These are phyloP conservation scores for Polyergus mexicanus DNA, from an alignment of 1,140 invertebrate genomes.

Conservation along the genomic window DNA sequence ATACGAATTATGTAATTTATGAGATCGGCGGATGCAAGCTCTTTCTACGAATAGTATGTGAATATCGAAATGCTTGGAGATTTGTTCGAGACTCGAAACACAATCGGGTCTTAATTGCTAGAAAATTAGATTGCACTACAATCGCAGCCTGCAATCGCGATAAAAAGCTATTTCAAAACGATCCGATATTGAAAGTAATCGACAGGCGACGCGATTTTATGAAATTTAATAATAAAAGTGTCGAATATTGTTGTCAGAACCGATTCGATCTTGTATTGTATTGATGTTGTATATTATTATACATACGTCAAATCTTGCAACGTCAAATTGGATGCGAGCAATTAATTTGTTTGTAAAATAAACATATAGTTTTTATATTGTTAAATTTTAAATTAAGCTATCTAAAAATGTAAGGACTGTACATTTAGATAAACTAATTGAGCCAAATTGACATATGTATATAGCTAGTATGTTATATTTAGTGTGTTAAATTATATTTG, in stretches of 20 bases:
- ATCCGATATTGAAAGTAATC: slow-evolving; percentile 11
- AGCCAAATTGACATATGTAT: background rate
- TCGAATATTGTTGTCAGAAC: background rate
- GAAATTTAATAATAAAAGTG: slow-evolving; percentile 19
- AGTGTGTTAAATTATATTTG: background rate
- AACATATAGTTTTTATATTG: background rate
- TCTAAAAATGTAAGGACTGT: no score
- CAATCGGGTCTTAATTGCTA: background rate
- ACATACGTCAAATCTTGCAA: no score
- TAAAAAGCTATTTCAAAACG: slow-evolving; percentile 12
- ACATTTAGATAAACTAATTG: background rate
- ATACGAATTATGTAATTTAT: background rate
- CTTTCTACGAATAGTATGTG: background rate
- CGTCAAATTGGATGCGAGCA: background rate
- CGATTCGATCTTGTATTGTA: background rate
- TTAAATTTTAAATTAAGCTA: background rate
- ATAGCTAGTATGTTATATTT: background rate
- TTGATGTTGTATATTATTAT: background rate
- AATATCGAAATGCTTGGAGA: background rate
- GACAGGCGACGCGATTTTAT: background rate
- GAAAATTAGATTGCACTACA: slow-evolving; percentile 15
- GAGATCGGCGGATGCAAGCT: background rate
- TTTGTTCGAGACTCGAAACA: background rate
- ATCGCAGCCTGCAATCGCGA: background rate
- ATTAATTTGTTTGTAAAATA: background rate